Evolutionary conservation across 2,888 invertebrate genomes (phyloP).

Genomic region (Bimastos eiseni): DNA sequence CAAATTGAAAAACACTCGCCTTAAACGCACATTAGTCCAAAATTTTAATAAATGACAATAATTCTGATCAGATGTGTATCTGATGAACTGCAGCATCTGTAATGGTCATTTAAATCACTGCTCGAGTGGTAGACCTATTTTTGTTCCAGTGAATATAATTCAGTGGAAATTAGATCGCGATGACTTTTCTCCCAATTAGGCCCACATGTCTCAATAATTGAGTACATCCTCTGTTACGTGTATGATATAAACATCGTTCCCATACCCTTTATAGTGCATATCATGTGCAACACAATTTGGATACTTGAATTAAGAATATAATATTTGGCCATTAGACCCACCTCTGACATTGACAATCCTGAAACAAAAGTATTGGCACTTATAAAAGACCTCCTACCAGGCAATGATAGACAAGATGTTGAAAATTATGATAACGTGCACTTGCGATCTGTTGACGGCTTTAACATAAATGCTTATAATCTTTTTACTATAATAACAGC

Average conservation of each 20-base stretch:
- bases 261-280: too few relatives aligned
- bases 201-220: neutral
- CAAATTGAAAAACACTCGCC: too few relatives aligned
- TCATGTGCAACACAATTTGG: neutral
- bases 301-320: too few relatives aligned
- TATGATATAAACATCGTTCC: too few relatives aligned
- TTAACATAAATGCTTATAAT: neutral
- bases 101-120: neutral
- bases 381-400: neutral
- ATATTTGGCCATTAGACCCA: neutral
- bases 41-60: too few relatives aligned
- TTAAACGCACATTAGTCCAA: too few relatives aligned
- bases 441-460: neutral
- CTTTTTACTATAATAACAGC: too few relatives aligned
- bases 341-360: neutral
- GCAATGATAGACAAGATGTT: neutral
- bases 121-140: neutral
- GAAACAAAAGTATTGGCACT: neutral
- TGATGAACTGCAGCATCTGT: neutral
- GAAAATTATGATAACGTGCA: neutral
- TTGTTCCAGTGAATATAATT: neutral
- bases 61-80: too few relatives aligned
- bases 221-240: neutral
- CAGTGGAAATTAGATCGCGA: neutral
- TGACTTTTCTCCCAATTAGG: neutral